Evolutionary conservation across 2,888 invertebrate genomes (phyloP).

Genomic region (Salticus scenicus): DNA sequence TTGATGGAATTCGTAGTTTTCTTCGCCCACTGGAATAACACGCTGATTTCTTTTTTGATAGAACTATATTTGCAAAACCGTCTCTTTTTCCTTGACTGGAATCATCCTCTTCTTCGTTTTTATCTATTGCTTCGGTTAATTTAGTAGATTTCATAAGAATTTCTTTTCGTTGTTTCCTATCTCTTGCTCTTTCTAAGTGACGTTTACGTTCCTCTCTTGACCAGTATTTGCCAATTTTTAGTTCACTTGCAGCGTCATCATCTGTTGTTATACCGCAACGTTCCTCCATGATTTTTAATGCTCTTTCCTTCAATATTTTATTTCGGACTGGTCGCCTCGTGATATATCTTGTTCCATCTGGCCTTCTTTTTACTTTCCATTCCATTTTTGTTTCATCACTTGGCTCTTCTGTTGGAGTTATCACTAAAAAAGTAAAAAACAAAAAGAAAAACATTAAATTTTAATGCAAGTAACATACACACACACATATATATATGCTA

Average conservation of each 20-base stretch:
- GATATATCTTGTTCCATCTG: constrained; percentile 86
- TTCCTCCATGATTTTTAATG: constrained; percentile 82
- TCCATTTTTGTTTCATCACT: constrained; percentile 74
- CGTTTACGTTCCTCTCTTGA: constrained; percentile 84
- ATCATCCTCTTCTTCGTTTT: constrained; percentile 62
- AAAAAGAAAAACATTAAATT: neutral
- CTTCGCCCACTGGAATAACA: constrained; percentile 29
- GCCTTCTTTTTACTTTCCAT: constrained; percentile 86
- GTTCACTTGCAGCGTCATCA: constrained; percentile 85
- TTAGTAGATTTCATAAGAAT: constrained; percentile 73
- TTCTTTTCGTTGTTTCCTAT: constrained; percentile 77
- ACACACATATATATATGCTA: too few species aligned
- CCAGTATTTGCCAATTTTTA: constrained; percentile 86
- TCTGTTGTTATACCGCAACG: constrained; percentile 83
- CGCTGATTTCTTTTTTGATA: constrained; percentile 32
- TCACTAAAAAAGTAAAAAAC: constrained; percentile 2
- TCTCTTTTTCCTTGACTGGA: constrained; percentile 60
- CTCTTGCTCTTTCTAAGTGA: constrained; percentile 83
- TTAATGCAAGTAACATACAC: too few species aligned
- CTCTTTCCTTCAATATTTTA: constrained; percentile 82
- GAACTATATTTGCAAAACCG: constrained; percentile 22
- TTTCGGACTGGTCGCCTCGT: constrained; percentile 83
- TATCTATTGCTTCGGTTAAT: constrained; percentile 62
- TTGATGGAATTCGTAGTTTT: constrained; percentile 39
- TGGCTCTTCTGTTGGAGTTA: constrained; percentile 46